These are phyloP conservation scores for Apostichopus parvimensis DNA, from an alignment of 35 echinoderm and acorn worm species.

Conservation along the genomic window DNA sequence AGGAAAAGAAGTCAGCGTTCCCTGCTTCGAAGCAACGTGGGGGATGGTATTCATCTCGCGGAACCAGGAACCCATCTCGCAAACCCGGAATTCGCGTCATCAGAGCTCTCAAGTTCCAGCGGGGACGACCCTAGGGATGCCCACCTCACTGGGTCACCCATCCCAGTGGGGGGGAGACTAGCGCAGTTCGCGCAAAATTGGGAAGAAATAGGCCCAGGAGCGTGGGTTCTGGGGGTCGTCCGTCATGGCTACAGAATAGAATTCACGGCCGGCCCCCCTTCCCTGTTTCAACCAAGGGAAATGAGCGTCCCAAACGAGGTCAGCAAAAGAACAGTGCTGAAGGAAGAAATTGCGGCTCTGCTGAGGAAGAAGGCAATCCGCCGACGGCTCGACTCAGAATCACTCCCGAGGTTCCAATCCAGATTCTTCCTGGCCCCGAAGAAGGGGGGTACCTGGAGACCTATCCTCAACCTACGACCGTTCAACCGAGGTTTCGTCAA, in stretches of 20 bases:
- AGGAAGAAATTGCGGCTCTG: neutral
- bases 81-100: no score
- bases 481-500: neutral
- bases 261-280: neutral
- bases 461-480: neutral
- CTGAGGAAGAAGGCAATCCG: neutral
- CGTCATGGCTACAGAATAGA: slow-evolving; percentile 1
- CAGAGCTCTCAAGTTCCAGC: no score
- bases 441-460: neutral
- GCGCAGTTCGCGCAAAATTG: neutral
- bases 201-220: neutral
- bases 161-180: no score
- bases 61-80: neutral
- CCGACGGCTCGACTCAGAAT: no score
- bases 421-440: neutral
- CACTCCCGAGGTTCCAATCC: no score
- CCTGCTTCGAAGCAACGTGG: neutral
- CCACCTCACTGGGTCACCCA: slow-evolving; percentile 33
- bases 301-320: neutral
- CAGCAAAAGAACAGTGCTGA: neutral
- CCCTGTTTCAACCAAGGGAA: neutral
- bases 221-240: slow-evolving; percentile 31
- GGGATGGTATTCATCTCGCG: neutral
- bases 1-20: neutral
- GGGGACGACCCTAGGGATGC: slow-evolving; percentile 16